Evolutionary conservation across 2,113 vertebrate species (phyloP), one percentile per base, ranked within the genome.

Genomic region (Centrocercus urophasianus): DNA sequence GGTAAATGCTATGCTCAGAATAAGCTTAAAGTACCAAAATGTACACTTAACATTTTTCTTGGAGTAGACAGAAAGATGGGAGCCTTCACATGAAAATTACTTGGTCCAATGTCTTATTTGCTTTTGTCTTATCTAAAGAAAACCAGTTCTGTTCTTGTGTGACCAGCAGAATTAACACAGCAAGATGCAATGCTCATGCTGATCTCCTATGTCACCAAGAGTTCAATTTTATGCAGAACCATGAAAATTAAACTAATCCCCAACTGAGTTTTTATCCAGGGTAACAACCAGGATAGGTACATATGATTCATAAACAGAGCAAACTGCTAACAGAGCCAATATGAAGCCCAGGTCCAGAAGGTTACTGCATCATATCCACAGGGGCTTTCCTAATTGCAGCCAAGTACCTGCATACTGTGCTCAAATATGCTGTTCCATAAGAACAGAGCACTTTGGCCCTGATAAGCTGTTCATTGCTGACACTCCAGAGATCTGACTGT

Each of bases 201-300:
- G 76, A 72, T 52, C n/a, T 43, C 38, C 70, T 86, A 0, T 30
- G 36, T 91, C 73, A 94, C 24, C 0, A 0, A 1, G 2, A 76
- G 36, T 81, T 71, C 91, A 93, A 93, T 95, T 95, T 96, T 89
- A 95, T 86, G 79, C 27, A 54, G 72, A 77, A 86, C 63, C 40
- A 88, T 75, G 83, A 86, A 88, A 93, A 93, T 67, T 43, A 86
- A 78, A 59, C 76, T 12, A 57, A 86, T 75, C 76, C 76, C 93
- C 60, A 43, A 42, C 69, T 94, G 89, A 88, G 89, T 74, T 89
- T 78, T 83, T 73, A 83, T 66, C 76, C 78, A 91, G 52, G 72
- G 38, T 72, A 93, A 90, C 79, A 86, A 83, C 32, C 52, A 88
- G n/a, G 48, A 69, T 86, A 90, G 88, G 93, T 48, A 88, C 92